Percentiles rank a stretch among this genome's conserved stretches.
Evolutionary conservation across 2,888 invertebrate genomes (phyloP).

Genomic region (Pilophorus perplexus): DNA sequence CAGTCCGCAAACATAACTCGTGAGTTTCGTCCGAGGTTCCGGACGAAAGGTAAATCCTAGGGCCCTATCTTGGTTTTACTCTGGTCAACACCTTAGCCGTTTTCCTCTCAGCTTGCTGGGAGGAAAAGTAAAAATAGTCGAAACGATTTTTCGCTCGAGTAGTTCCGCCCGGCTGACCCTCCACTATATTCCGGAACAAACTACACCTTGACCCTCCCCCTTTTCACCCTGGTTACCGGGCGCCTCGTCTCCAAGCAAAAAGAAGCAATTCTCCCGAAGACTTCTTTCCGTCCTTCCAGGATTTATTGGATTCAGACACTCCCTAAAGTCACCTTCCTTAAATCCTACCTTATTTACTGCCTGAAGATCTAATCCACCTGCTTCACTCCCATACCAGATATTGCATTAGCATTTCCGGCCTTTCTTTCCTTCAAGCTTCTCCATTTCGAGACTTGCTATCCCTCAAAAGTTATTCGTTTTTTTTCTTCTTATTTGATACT

Average conservation of each 20-base stretch:
- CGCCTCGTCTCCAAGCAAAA: neutral
- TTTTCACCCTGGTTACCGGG: too few relatives aligned
- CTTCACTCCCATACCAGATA: slow-evolving; percentile 14
- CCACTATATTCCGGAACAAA: neutral
- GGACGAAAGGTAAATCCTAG: too few relatives aligned
- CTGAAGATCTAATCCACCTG: slow-evolving; percentile 28
- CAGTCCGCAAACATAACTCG: too few relatives aligned
- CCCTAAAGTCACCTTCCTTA: slow-evolving; percentile 16
- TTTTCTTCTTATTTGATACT: too few relatives aligned
- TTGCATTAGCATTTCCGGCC: slow-evolving; percentile 25
- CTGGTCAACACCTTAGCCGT: neutral
- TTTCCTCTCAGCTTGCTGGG: neutral
- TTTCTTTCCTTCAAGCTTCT: neutral
- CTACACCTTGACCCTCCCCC: neutral
- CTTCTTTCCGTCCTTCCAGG: neutral
- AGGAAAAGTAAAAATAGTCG: neutral
- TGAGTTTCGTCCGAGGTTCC: too few relatives aligned
- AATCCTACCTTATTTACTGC: slow-evolving; percentile 26
- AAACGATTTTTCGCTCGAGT: slow-evolving; percentile 12
- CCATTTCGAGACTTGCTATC: slow-evolving; percentile 2
- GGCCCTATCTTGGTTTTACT: too few relatives aligned
- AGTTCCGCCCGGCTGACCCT: slow-evolving; percentile 1
- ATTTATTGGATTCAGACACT: slow-evolving; percentile 23
- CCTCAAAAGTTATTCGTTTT: neutral
- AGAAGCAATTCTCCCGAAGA: neutral